Evolutionary conservation across 2,888 invertebrate species (phyloP).

Genomic region (Microctonus hyperodae): DNA sequence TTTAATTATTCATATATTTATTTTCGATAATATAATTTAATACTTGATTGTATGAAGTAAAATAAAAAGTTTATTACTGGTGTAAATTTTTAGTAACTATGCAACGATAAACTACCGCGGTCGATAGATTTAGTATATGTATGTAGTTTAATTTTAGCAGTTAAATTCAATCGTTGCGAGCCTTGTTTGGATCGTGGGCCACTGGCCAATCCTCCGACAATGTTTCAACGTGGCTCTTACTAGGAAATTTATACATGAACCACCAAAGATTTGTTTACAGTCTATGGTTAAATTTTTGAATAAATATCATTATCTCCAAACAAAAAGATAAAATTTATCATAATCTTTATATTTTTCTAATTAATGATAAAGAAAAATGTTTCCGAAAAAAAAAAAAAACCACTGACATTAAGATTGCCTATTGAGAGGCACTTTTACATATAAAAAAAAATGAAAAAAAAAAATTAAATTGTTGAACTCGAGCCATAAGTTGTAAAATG

Average conservation of each 20-base stretch:
- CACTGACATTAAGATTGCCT: background rate
- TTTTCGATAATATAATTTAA: no score
- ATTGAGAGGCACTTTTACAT: background rate
- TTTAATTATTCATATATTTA: no score
- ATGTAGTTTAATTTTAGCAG: constrained; percentile 49
- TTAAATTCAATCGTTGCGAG: constrained; percentile 54
- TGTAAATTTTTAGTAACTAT: background rate
- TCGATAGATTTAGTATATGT: constrained; percentile 24
- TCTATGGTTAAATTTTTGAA: no score
- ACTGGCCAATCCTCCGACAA: constrained; percentile 53
- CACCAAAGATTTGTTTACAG: constrained; percentile 45
- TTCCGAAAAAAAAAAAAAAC: constrained; percentile 14
- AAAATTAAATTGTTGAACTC: constrained; percentile 26
- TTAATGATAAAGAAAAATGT: no score
- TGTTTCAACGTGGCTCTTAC: constrained; percentile 57
- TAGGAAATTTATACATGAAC: constrained; percentile 56
- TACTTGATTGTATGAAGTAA: no score
- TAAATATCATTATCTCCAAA: background rate
- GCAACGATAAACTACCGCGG: constrained; percentile 4
- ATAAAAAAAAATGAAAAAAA: background rate
- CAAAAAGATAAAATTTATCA: no score
- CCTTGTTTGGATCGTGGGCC: constrained; percentile 59
- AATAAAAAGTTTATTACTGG: background rate
- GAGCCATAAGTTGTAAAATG: constrained; percentile 2
- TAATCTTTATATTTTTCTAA: no score